Percentiles rank a stretch among this genome's conserved stretches.
These are phyloP conservation scores for Melanostoma mellinum DNA, from an alignment of 2,888 invertebrate species.

Conservation along the genomic window DNA sequence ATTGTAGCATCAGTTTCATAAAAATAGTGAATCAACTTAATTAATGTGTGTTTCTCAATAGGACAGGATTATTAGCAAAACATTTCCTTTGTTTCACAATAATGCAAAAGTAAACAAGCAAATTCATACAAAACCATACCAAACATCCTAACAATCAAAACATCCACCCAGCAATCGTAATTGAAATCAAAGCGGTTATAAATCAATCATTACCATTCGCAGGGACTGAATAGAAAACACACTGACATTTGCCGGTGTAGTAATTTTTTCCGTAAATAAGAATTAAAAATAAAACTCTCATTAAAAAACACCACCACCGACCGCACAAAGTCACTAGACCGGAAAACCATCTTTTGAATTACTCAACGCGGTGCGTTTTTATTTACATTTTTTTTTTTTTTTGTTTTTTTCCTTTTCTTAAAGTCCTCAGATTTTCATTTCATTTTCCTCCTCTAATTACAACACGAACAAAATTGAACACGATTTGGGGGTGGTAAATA, in stretches of 20 bases:
- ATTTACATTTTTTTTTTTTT: slow-evolving; percentile 14
- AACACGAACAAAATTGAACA: slow-evolving; percentile 63
- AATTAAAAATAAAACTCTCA: slow-evolving; percentile 69
- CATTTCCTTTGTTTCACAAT: too few relatives aligned
- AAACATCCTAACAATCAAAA: neutral
- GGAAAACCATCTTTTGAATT: slow-evolving; percentile 65
- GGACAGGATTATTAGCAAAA: too few relatives aligned
- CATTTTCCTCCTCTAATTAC: slow-evolving; percentile 57
- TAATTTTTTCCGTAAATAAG: slow-evolving; percentile 42
- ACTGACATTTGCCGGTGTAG: slow-evolving; percentile 18
- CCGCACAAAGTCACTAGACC: slow-evolving; percentile 62
- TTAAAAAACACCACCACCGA: slow-evolving; percentile 54
- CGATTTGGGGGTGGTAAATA: slow-evolving; percentile 46
- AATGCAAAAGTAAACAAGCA: neutral
- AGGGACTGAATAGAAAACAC: neutral
- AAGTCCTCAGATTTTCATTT: too few relatives aligned
- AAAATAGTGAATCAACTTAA: too few relatives aligned
- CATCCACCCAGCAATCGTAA: slow-evolving; percentile 11
- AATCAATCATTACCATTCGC: slow-evolving; percentile 37
- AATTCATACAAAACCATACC: slow-evolving; percentile 1
- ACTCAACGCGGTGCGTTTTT: slow-evolving; percentile 44
- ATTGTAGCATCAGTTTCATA: too few relatives aligned
- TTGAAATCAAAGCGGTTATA: slow-evolving; percentile 26
- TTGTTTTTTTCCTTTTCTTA: slow-evolving; percentile 8
- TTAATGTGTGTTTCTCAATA: too few relatives aligned